These are phyloP conservation scores for Muschampia plurimacula DNA, from an alignment of 2,888 invertebrate genomes.

Conservation along the genomic window DNA sequence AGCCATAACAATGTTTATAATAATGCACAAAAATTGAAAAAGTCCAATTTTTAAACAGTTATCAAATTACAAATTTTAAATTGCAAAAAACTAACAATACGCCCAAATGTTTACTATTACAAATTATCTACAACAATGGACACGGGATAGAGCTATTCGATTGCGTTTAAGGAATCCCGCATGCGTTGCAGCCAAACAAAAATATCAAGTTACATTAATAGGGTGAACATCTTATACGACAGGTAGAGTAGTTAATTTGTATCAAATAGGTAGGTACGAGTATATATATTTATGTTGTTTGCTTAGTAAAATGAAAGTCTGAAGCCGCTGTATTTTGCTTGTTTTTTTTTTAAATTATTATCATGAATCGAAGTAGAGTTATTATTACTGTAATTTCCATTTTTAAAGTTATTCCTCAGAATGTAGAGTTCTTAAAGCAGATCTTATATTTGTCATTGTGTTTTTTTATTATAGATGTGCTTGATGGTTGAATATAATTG, in stretches of 20 bases:
- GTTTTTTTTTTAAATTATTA: too few species aligned
- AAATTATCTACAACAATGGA: slow-evolving; percentile 74
- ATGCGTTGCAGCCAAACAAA: slow-evolving; percentile 58
- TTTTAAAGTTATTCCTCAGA: background rate
- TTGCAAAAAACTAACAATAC: slow-evolving; percentile 62
- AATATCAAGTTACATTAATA: slow-evolving; percentile 71
- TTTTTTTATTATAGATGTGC: too few species aligned
- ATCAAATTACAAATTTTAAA: slow-evolving; percentile 39
- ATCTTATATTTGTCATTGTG: too few species aligned
- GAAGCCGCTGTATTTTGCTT: background rate
- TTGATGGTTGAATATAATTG: too few species aligned
- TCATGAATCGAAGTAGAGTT: too few species aligned
- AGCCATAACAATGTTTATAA: too few species aligned
- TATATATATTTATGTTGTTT: too few species aligned
- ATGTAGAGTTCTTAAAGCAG: too few species aligned
- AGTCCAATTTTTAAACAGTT: background rate
- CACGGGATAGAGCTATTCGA: slow-evolving; percentile 59
- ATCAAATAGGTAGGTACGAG: slow-evolving; percentile 12
- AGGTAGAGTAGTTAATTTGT: slow-evolving; percentile 38
- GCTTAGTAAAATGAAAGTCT: background rate
- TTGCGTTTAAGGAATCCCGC: slow-evolving; percentile 60
- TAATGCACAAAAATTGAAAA: background rate
- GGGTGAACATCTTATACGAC: slow-evolving; percentile 48
- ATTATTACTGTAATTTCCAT: background rate
- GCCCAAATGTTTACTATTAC: slow-evolving; percentile 79